Evolutionary conservation across 2,888 invertebrate genomes (phyloP), one percentile per base, ranked within the genome.

Genomic region (Chrysomela aeneicollis): DNA sequence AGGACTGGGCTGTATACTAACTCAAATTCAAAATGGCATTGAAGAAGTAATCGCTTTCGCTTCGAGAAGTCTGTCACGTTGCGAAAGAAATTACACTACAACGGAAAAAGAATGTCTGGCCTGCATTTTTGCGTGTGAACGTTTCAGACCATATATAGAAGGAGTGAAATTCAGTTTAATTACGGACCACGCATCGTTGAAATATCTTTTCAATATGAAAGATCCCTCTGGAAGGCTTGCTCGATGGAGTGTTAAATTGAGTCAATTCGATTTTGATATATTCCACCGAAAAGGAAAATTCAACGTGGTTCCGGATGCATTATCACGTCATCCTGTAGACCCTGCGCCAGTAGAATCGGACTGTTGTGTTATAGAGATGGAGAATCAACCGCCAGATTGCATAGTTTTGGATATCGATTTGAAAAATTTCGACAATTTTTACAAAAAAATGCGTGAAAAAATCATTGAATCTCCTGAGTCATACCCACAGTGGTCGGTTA

Each of bases 1-100:
- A 4, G 78, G 73, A 4, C 8, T 79, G 15, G 77, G 75, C 0
- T 75, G 69, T 17, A 72, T 79, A 1, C 59, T 74, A 17, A 57
- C 60, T 15, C 71, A 73, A 60, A 46, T 42, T 17, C 52, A 60
- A 12, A 54, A 68, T 32, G 69, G 64, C 8, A 59, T 55, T 17
- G 67, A 72, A 50, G 53, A 47, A n/a, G 63, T 63, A 5, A 66
- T 66, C 32, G 59, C 63, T 22, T 66, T 55, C 42, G 54, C 72
- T 1, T 46, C 70, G 8, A 61, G 61, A 42, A 63, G 61, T 30
- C 51, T 73, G 15, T 64, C 63, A 17, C 52, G 54, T 30, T 54
- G 49, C 10, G 71, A 68, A 32, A 55, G 49, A 22, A 70, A 66
- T 18, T 63, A 62, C 47, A 47, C 49, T 19, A 68, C 70, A 6